phyloP scores from a whole-genome alignment of 2,113 vertebrate genomes.

The rat (Rattus norvegicus) region GRCr8 NC_086021.1:110276501-110277000 shows the following conservation, averaged over 20 bases:
- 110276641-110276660: constrained; percentile 42
- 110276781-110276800: not conserved
- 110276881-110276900: not conserved
- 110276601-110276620: constrained; percentile 63
- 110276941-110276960: not conserved
- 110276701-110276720: not conserved
- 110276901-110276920: not conserved
- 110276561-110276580: constrained; percentile 40
- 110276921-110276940: not conserved
- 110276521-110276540: constrained; percentile 20
- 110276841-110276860: not conserved
- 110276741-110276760: not conserved
- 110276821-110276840: fast-evolving
- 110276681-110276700: constrained; percentile 34
- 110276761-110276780: not conserved
- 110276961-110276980: not conserved
- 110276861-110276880: not conserved
- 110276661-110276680: constrained; percentile 8
- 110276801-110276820: not conserved
- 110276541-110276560: not conserved
- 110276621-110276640: constrained; percentile 52
- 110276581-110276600: not conserved
- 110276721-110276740: not conserved
- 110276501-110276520: not conserved
- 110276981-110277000: not conserved